Evolutionary conservation across 2,888 invertebrate genomes (phyloP), one percentile per base, ranked within the genome.

Genomic region (Tortricodes alternella): DNA sequence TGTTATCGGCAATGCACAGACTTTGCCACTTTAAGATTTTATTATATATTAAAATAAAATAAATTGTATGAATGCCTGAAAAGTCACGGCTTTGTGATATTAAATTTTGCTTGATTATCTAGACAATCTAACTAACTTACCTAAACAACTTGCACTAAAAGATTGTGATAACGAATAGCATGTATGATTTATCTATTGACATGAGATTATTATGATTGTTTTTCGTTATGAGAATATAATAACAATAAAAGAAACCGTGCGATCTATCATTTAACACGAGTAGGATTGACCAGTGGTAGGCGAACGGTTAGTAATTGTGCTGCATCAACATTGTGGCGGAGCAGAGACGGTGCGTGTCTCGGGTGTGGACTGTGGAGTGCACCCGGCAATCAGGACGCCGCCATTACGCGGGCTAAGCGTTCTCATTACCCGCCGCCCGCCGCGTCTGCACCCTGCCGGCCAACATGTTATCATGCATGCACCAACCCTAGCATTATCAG

Each of bases 361-460:
- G 75, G 71, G 79, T 70, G 71, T 65, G 70, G 76, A 68, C 53
- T 50, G 61, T 57, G 53, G 70, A 65, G 64, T 66, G 71, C 67
- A 77, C 68, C 73, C 76, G 67, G 75, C 73, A 83, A 84, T 84
- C 83, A 81, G 68, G 64, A 63, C 70, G 57, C 73, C 66, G 78
- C 79, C 66, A 84, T 85, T 84, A 82, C 72, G 68, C 69, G 58
- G 67, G 71, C 75, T 80, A 83, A 85, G 78, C 79, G 81, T 73
- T 82, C 80, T 80, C 77, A 83, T 83, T 86, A 81, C 67, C 74
- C 67, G 68, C 71, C 52, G 67, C 66, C 77, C 71, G 73, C 68
- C 69, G 70, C 70, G n/a, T n/a, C n/a, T 78, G 72, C 73, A 59
- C 72, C 68, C 56, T 62, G 67, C 57, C 62, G 58, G 60, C 59